Conservation (phyloP, 2,113 vertebrate genomes). For the Podocnemis expansa region DNA sequence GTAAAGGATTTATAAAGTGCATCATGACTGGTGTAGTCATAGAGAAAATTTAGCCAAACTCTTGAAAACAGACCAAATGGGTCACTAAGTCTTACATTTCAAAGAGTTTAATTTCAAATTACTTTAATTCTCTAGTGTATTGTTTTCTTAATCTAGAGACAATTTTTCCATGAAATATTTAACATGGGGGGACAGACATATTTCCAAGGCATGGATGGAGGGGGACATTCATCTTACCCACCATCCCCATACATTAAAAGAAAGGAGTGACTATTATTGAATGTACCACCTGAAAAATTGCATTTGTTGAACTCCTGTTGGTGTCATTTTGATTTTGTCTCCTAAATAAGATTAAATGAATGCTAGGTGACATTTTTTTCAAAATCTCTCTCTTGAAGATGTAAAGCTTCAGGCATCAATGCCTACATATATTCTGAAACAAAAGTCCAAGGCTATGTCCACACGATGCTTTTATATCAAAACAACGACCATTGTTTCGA, state of each 20-base stretch:
- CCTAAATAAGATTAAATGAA: background rate
- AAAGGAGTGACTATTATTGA: accelerated
- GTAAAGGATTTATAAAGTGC: background rate
- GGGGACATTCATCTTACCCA: background rate
- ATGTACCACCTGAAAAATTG: background rate
- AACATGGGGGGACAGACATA: background rate
- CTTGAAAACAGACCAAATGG: conserved; percentile 5
- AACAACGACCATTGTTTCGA: too few species aligned
- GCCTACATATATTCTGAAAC: accelerated
- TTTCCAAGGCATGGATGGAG: background rate
- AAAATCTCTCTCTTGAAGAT: background rate
- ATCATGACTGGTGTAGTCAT: background rate
- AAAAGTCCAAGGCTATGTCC: too few species aligned
- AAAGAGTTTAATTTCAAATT: conserved; percentile 39
- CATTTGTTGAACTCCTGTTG: background rate
- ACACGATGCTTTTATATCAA: too few species aligned
- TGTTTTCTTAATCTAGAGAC: background rate
- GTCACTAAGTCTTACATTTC: conserved; percentile 37
- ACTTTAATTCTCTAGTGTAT: conserved; percentile 15
- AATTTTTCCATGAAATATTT: conserved; percentile 15
- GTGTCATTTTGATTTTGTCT: background rate
- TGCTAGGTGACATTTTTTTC: background rate
- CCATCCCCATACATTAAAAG: background rate
- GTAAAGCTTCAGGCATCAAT: background rate
- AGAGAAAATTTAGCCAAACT: background rate